These are phyloP conservation scores for Takifugu rubripes DNA, from an alignment of 2,797 vertebrate species.

Conservation along the genomic window DNA sequence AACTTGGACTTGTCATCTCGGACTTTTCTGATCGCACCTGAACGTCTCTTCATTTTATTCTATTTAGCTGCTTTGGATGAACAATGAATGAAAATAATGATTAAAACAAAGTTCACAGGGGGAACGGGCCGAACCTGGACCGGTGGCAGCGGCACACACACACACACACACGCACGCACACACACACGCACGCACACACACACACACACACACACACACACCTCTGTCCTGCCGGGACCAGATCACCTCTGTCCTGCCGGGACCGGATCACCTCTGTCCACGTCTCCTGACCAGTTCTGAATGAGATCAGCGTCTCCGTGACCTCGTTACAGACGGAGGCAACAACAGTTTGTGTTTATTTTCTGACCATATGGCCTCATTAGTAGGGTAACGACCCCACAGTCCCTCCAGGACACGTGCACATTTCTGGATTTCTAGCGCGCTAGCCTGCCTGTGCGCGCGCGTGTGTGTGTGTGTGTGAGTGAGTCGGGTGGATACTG, in stretches of 20 bases:
- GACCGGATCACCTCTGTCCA: constrained; percentile 32
- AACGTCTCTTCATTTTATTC: too few relatives aligned
- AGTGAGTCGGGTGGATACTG: constrained; percentile 19
- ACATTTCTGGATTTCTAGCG: constrained; percentile 23
- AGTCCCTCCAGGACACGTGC: constrained; percentile 66
- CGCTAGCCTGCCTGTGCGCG: background rate
- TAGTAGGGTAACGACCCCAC: constrained; percentile 78
- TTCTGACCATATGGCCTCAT: constrained; percentile 82
- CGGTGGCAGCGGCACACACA: too few relatives aligned
- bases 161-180: too few relatives aligned
- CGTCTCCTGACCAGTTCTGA: constrained; percentile 48
- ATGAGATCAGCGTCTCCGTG: constrained; percentile 64
- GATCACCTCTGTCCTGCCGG: too few relatives aligned
- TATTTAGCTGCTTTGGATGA: too few relatives aligned
- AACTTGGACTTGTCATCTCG: too few relatives aligned
- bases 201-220: constrained; percentile 19
- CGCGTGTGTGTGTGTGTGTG: constrained; percentile 1
- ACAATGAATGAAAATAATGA: too few relatives aligned
- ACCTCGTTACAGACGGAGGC: constrained; percentile 70
- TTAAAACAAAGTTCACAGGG: too few relatives aligned
- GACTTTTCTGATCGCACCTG: too few relatives aligned
- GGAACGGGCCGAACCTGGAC: too few relatives aligned
- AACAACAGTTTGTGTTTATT: constrained; percentile 78
- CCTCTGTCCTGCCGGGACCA: too few relatives aligned
- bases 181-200: too few relatives aligned